Evolutionary conservation across 30 jellyfish, hydroid and myxozoan genomes (phyloP), one percentile per base, ranked within the genome.

Genomic region (Catostylus mosaicus): DNA sequence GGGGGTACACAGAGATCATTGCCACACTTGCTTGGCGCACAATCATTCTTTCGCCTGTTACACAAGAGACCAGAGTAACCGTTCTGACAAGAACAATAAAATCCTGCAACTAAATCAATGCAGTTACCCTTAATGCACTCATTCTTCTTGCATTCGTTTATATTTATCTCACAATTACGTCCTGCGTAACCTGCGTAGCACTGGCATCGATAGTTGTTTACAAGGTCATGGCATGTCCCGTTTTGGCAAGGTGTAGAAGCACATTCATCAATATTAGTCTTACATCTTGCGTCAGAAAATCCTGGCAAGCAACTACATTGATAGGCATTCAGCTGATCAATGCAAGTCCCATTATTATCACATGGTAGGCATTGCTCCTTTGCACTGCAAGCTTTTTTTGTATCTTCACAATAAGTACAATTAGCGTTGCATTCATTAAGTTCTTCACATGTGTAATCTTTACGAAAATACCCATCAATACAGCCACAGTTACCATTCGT

Each of bases 351-450:
- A 32, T 77, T 77, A 69, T 86, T 76, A 29, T 52, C 29, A 37
- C 96, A 86, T 0, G 96, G 77, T 20, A 37, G 0, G 78, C 93
- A 83, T 6, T 30, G 23, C 34, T 10, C 22, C 56, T 71, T 38
- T 7, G 64, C 33, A 1, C 35, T 26, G 46, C 93, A 83, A 0
- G 93, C 86, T 57, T 59, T 66, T 47, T 31, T 61, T 7, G 93
- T 57, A 51, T 62, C 85, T 4, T 70, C 86, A 64, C 98, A 92
- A 51, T 70, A 57, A 40, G 30, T 2, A 63, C 96, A 80, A 22
- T 43, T 48, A 1, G 94, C 51, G 24, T 78, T 45, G 91, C 98
- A 92, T 50, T 92, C 98, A 77, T 92, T 84, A 18, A 80, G 51
- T 54, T 59, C 81, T 0, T 12, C 87, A 76, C 96, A 92, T 3